These are phyloP conservation scores for Deroplatys truncata DNA, from an alignment of 2,888 invertebrate genomes.

Conservation along the genomic window DNA sequence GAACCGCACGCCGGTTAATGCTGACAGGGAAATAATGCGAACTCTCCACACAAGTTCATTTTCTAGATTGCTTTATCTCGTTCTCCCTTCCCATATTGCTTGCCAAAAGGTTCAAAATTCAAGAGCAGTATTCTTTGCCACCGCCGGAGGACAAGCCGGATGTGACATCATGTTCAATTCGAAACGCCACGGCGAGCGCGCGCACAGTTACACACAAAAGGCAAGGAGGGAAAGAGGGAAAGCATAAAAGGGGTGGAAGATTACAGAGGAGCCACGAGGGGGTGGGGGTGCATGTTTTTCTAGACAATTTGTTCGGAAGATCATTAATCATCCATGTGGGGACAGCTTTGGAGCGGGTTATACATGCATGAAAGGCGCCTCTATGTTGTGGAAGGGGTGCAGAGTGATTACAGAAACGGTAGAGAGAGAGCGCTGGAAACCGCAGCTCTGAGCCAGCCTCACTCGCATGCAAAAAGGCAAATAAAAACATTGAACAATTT, in stretches of 20 bases:
- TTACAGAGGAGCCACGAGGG: constrained; percentile 21
- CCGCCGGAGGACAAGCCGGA: constrained; percentile 18
- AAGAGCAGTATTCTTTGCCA: constrained; percentile 2
- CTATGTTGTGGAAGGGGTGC: neutral
- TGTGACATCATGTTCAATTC: constrained; percentile 30
- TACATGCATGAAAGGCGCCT: constrained; percentile 12
- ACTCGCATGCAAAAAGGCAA: too few species aligned
- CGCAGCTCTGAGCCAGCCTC: too few species aligned
- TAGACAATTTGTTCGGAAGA: constrained; percentile 38
- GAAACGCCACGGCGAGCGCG: constrained; percentile 17
- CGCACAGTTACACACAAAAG: neutral
- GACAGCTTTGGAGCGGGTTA: neutral
- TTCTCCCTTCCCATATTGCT: neutral
- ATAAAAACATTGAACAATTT: too few species aligned
- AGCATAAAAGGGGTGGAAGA: constrained; percentile 26
- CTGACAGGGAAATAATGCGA: too few species aligned
- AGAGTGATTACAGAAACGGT: too few species aligned
- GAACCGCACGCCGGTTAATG: too few species aligned
- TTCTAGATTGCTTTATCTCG: constrained; percentile 9
- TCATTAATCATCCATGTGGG: constrained; percentile 37
- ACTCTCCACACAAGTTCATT: constrained; percentile 14
- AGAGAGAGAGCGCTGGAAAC: too few species aligned
- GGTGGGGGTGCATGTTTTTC: constrained; percentile 35
- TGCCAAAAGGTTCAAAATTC: constrained; percentile 15
- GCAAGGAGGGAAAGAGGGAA: constrained; percentile 23